Percentiles rank a stretch among this genome's conserved stretches.
Evolutionary conservation across 2,113 vertebrate species (phyloP).

Genomic region (Actenoides hombroni): DNA sequence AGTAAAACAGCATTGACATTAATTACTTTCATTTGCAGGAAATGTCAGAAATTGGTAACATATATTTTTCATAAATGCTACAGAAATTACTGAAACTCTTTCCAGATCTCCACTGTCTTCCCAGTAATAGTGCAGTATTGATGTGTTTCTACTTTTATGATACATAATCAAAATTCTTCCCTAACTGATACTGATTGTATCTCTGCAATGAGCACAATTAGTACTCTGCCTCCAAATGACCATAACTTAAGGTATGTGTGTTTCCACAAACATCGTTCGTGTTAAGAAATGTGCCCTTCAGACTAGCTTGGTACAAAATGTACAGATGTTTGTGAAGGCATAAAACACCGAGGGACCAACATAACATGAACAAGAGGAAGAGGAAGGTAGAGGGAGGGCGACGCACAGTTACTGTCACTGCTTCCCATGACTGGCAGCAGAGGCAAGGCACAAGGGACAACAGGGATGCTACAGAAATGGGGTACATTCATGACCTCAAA

Average conservation of each 20-base stretch:
- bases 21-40: background rate
- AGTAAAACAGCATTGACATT: background rate
- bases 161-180: background rate
- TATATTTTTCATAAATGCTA: background rate
- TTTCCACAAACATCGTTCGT: background rate
- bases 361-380: background rate
- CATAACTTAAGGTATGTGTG: rapidly evolving
- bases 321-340: background rate
- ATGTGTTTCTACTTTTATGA: background rate
- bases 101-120: background rate
- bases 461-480: background rate
- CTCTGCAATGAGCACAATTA: background rate
- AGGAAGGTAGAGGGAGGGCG: background rate
- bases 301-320: background rate
- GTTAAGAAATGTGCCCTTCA: background rate
- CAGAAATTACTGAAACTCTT: background rate
- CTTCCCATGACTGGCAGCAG: background rate
- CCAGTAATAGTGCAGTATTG: background rate
- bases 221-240: background rate
- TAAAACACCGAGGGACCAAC: background rate
- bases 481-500: background rate
- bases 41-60: background rate
- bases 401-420: background rate
- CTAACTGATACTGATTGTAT: background rate
- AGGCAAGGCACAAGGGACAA: background rate